Evolutionary conservation across 2,113 vertebrate species (phyloP).

Genomic region (Caloenas nicobarica): DNA sequence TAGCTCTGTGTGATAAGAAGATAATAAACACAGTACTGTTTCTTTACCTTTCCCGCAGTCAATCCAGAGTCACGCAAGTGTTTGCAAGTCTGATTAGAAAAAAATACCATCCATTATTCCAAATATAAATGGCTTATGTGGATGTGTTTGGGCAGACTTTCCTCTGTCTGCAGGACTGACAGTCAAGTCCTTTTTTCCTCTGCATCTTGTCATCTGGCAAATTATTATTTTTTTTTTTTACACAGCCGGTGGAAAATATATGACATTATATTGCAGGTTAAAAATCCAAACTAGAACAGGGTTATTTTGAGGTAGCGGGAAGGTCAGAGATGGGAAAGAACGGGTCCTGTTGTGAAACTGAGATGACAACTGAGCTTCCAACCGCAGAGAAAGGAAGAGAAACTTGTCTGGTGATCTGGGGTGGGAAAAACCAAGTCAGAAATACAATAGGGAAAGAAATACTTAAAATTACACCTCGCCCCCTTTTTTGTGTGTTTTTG

Average conservation of each 20-base stretch:
- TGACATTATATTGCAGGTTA: background rate
- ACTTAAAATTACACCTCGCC: background rate
- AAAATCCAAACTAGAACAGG: background rate
- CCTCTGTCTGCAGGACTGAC: background rate
- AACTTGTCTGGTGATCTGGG: background rate
- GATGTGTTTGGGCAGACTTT: background rate
- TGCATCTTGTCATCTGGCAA: background rate
- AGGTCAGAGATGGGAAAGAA: background rate
- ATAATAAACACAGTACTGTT: background rate
- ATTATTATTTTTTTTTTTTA: background rate
- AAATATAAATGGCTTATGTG: background rate
- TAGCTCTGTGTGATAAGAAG: background rate
- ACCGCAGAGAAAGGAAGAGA: background rate
- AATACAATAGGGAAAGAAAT: background rate
- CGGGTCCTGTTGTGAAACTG: background rate
- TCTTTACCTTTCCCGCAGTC: background rate
- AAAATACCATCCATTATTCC: background rate
- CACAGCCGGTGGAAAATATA: background rate
- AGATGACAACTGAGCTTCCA: background rate
- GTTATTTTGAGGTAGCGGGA: background rate
- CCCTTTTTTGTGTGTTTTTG: background rate
- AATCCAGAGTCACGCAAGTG: constrained; percentile 1
- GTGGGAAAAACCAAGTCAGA: background rate
- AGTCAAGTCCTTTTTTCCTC: background rate
- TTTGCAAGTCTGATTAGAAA: constrained; percentile 5